Conservation (phyloP, 2,888 invertebrate genomes). For the Cheilosia pagana region DNA sequence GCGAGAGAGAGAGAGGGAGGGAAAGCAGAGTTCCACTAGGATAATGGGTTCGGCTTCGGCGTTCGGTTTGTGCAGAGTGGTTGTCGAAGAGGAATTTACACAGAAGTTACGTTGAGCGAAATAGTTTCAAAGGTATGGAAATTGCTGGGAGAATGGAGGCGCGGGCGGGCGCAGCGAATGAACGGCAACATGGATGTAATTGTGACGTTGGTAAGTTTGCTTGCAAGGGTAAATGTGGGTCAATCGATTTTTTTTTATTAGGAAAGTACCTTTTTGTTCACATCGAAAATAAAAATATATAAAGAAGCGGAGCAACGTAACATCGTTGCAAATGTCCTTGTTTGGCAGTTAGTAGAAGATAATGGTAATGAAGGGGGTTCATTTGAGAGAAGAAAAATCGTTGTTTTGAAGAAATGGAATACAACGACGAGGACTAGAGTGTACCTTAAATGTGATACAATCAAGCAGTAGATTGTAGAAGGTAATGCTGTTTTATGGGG, state of each 20-base stretch:
- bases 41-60: slow-evolving; percentile 2
- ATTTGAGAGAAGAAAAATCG: slow-evolving; percentile 19
- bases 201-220: slow-evolving; percentile 42
- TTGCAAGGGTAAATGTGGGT: slow-evolving; percentile 58
- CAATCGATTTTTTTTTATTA: slow-evolving; percentile 50
- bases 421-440: not conserved
- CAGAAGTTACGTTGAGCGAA: slow-evolving; percentile 37
- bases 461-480: not conserved
- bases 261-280: slow-evolving; percentile 3
- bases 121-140: slow-evolving; percentile 58
- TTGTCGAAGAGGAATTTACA: slow-evolving; percentile 18
- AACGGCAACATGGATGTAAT: slow-evolving; percentile 28
- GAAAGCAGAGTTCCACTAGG: not conserved
- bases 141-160: slow-evolving; percentile 35
- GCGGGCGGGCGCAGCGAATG: not conserved
- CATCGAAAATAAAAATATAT: not conserved
- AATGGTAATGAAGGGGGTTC: slow-evolving; percentile 27
- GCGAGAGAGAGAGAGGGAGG: not conserved
- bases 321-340: slow-evolving; percentile 49
- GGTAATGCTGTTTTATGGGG: slow-evolving; percentile 8
- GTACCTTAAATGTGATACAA: slow-evolving; percentile 10
- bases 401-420: not conserved
- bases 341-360: slow-evolving; percentile 43
- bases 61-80: slow-evolving; percentile 1
- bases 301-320: slow-evolving; percentile 16